A percentile compares a stretch with the other conserved stretches of the same genome.
phyloP scores from a whole-genome alignment of 2,797 vertebrate species.

The Eurystomus glaucurus region DNA sequence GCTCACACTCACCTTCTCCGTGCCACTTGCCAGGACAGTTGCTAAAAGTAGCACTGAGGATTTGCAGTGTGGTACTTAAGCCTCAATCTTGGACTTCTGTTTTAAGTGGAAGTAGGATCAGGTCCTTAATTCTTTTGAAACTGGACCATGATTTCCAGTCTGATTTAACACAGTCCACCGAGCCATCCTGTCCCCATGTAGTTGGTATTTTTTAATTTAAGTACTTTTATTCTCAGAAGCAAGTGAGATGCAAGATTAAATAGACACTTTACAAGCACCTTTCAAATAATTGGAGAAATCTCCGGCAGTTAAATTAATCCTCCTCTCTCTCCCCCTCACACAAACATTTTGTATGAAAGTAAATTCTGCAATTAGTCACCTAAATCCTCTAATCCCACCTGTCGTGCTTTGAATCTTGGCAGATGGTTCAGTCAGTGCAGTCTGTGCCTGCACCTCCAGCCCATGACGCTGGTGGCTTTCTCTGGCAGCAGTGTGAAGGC shows the following conservation, averaged over 20 bases:
- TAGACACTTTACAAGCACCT: conserved; percentile 25
- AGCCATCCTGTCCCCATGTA: not conserved
- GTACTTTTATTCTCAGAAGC: conserved; percentile 26
- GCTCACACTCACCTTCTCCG: rapidly evolving
- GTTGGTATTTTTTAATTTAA: not conserved
- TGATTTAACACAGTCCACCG: not conserved
- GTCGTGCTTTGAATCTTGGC: not conserved
- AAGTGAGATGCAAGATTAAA: conserved; percentile 51
- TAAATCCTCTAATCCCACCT: conserved; percentile 36
- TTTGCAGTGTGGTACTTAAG: not conserved
- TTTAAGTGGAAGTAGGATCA: not conserved
- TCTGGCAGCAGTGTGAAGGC: conserved; percentile 35
- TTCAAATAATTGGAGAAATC: conserved; percentile 54
- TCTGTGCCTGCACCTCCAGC: not conserved
- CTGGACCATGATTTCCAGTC: not conserved
- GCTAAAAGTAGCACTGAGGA: not conserved
- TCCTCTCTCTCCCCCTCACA: conserved; percentile 4
- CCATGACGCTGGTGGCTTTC: not conserved
- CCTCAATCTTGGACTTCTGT: not conserved
- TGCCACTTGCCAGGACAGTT: not conserved
- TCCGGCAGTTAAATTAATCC: conserved; percentile 65
- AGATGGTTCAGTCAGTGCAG: not conserved
- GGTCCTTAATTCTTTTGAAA: not conserved
- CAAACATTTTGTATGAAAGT: conserved; percentile 11
- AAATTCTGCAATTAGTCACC: conserved; percentile 61